Percentiles rank a stretch among this genome's conserved stretches.
Conservation (phyloP, 1,140 invertebrate species). For the Anadara kagoshimensis region DNA sequence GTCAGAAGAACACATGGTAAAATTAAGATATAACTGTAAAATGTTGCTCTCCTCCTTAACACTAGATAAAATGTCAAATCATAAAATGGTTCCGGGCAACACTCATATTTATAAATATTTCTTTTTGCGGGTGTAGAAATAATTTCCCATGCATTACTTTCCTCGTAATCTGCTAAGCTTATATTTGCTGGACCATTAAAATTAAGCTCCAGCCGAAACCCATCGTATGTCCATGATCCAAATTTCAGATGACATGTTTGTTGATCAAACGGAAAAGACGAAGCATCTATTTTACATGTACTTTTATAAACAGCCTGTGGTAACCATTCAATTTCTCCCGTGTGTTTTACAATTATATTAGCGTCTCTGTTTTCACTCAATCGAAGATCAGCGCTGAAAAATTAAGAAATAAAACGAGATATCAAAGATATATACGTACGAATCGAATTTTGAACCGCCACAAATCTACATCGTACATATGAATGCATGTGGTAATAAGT, state of each 20-base stretch:
- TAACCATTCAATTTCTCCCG: constrained; percentile 96
- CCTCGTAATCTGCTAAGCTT: constrained; percentile 62
- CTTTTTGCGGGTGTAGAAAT: constrained; percentile 54
- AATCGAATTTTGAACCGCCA: too few relatives aligned
- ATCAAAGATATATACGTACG: constrained; percentile 19
- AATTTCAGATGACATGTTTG: constrained; percentile 73
- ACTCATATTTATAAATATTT: constrained; percentile 65
- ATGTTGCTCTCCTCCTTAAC: constrained; percentile 69
- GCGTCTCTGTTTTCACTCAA: constrained; percentile 69
- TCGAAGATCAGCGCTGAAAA: constrained; percentile 70
- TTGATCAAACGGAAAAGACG: constrained; percentile 72
- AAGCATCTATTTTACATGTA: constrained; percentile 85
- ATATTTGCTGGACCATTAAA: constrained; percentile 36
- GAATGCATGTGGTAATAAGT: too few relatives aligned
- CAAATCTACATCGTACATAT: too few relatives aligned
- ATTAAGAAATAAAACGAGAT: not conserved
- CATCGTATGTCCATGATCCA: constrained; percentile 73
- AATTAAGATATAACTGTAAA: constrained; percentile 74
- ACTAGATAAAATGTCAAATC: constrained; percentile 71
- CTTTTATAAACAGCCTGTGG: constrained; percentile 99
- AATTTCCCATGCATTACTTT: constrained; percentile 73
- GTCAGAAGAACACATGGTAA: constrained; percentile 73
- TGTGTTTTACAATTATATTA: constrained; percentile 78
- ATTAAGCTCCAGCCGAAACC: constrained; percentile 64
- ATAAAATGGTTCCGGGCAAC: constrained; percentile 68